Percentiles rank a stretch among this genome's conserved stretches.
phyloP scores from a whole-genome alignment of 2,797 vertebrate species.

The Cheirogaleus major region DNA sequence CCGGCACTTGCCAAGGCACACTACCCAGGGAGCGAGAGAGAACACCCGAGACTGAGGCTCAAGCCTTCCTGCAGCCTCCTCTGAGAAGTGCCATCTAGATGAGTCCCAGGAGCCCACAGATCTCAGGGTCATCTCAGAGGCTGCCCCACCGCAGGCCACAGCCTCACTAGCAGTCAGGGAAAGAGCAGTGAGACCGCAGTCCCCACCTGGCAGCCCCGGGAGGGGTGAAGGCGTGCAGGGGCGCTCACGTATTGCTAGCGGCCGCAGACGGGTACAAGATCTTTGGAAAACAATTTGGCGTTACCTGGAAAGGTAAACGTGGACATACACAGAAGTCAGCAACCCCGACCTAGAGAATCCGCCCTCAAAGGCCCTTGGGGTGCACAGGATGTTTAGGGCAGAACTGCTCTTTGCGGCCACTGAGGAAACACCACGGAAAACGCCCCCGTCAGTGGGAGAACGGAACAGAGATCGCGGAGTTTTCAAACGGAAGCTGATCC shows the following conservation, averaged over 20 bases:
- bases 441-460: neutral
- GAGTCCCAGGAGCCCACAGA: too few relatives aligned
- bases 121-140: neutral
- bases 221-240: neutral
- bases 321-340: neutral
- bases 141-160: too few relatives aligned
- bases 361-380: neutral
- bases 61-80: neutral
- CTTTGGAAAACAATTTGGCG: neutral
- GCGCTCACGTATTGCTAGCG: neutral
- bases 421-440: neutral
- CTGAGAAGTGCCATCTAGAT: too few relatives aligned
- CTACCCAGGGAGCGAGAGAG: neutral
- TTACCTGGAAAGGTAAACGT: neutral
- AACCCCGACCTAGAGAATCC: neutral
- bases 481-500: neutral
- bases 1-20: neutral
- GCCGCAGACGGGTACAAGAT: neutral
- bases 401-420: neutral
- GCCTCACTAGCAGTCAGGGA: neutral
- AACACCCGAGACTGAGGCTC: fast-evolving
- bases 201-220: too few relatives aligned
- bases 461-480: neutral
- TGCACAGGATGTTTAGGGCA: neutral
- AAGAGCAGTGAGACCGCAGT: too few relatives aligned